Percentiles rank a stretch among this genome's conserved stretches.
phyloP scores from a whole-genome alignment of 2,113 vertebrate genomes.

The Podarcis raffonei region DNA sequence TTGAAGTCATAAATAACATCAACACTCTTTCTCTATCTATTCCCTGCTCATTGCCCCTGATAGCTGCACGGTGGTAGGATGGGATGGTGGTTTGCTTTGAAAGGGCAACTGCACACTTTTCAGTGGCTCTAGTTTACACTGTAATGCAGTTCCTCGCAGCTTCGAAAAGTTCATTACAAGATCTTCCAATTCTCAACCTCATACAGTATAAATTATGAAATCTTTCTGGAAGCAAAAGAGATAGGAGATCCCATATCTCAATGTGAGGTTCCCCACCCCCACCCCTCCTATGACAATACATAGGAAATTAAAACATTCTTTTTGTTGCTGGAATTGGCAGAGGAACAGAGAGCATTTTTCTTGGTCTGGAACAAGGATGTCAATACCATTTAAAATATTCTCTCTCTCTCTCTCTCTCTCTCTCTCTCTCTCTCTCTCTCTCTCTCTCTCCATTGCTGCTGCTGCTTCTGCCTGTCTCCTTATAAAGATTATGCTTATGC shows the following conservation, averaged over 20 bases:
- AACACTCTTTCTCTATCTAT: not conserved
- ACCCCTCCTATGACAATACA: slow-evolving; percentile 15
- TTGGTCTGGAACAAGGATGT: slow-evolving; percentile 69
- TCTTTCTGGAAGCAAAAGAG: slow-evolving; percentile 39
- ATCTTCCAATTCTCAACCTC: slow-evolving; percentile 37
- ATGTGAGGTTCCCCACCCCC: not conserved
- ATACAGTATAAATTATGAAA: slow-evolving; percentile 48
- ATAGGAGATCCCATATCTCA: slow-evolving; percentile 54
- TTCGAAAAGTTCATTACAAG: slow-evolving; percentile 34
- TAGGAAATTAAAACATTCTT: slow-evolving; percentile 74
- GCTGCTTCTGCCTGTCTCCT: slow-evolving; percentile 65
- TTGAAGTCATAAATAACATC: not conserved
- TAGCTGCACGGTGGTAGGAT: not conserved
- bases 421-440: slow-evolving; percentile 49
- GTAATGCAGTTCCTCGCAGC: slow-evolving; percentile 1
- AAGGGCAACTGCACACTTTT: slow-evolving; percentile 6
- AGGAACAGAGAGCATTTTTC: slow-evolving; percentile 65
- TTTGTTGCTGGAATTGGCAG: slow-evolving; percentile 67
- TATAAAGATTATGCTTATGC: slow-evolving; percentile 74
- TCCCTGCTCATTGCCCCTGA: not conserved
- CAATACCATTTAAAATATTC: slow-evolving; percentile 74
- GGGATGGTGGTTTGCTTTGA: not conserved
- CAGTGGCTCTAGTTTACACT: slow-evolving; percentile 24
- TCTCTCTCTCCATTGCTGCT: slow-evolving; percentile 56
- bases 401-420: slow-evolving; percentile 37